Evolutionary conservation across 2,888 invertebrate species (phyloP), one percentile per base, ranked within the genome.

Genomic region (Cistogaster globosa): DNA sequence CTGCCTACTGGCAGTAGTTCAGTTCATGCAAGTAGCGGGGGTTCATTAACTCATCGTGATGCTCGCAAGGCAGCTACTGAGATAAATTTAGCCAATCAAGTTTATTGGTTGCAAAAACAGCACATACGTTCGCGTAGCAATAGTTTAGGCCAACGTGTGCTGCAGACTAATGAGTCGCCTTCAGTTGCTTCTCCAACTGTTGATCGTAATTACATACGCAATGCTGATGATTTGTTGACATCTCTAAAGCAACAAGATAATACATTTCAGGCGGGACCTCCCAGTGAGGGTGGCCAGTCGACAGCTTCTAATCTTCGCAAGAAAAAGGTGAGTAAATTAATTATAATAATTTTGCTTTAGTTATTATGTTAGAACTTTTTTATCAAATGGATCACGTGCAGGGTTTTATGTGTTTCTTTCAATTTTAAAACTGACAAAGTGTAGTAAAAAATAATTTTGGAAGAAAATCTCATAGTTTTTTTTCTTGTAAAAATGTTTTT

Each of bases 221-320:
- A 92, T 87, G 90, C 92, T 72, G 92, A 92, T 84, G 92, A 92
- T 88, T 87, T 92, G 84, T 81, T 92, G 80, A 88, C 90, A 65
- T 89, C 91, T 63, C 83, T 90, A 87, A 89, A 89, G 26, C 90
- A 90, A 72, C 87, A 86, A 60, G 86, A 87, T 71, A 65, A 72
- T 60, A 82, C 84, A 83, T 83, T 74, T 87, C 81, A 87, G 74
- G 75, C 87, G 87, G 81, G 88, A 62, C 62, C 75, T 4, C 62
- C 75, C 3, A 88, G 88, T 86, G 88, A 87, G 55, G 88, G 86
- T 86, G 88, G 88, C 60, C 89, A 90, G 60, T 90, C 90, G 22
- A 85, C 84, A 11, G 83, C 89, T 11, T 90, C 91, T 36, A 89
- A 88, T 76, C 88, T 91, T 67, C 89, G 91, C 18, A 90, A 89